Conservation (phyloP, 2,797 vertebrate genomes). For the Lemur catta region DNA sequence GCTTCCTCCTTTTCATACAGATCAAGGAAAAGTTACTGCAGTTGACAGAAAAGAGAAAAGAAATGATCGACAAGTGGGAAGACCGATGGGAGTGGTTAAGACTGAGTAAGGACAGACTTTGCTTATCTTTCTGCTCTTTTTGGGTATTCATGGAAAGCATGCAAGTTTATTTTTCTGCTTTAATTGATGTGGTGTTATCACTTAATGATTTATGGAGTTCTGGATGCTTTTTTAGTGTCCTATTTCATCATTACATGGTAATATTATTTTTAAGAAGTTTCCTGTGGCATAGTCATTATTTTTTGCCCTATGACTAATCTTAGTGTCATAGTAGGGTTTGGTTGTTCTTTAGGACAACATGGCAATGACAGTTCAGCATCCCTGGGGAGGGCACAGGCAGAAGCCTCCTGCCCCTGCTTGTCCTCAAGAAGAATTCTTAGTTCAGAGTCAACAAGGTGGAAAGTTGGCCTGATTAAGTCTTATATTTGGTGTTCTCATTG, state of each 20-base stretch:
- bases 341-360: not conserved
- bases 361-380: not conserved
- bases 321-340: not conserved
- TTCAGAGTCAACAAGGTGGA: not conserved
- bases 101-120: constrained; percentile 89
- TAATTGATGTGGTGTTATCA: not conserved
- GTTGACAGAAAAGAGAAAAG: constrained; percentile 97
- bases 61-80: constrained; percentile 99
- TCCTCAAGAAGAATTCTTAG: not conserved
- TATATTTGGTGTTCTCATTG: not conserved
- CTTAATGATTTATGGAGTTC: not conserved
- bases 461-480: not conserved
- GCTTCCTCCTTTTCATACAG: constrained; percentile 80
- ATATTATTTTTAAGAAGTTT: not conserved
- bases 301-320: not conserved
- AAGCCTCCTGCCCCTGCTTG: not conserved
- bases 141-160: not conserved
- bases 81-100: constrained; percentile 99
- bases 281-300: not conserved
- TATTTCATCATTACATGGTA: not conserved
- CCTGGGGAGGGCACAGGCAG: not conserved
- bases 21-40: constrained; percentile 97
- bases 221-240: not conserved
- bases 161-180: not conserved
- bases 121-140: constrained; percentile 22